Conservation (phyloP, 2,888 invertebrate species). For the Baronia brevicornis region DNA sequence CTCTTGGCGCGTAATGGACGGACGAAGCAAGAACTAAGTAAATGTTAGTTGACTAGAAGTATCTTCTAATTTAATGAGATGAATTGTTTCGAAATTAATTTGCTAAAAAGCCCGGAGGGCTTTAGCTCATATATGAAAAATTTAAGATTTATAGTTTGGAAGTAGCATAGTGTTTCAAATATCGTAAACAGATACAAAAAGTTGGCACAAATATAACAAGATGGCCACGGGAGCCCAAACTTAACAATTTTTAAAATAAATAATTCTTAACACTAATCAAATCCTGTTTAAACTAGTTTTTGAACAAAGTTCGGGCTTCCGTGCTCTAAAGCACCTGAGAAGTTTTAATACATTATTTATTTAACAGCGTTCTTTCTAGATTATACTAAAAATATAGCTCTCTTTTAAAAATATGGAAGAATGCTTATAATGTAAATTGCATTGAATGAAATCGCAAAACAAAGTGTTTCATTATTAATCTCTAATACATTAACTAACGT, state of each 20-base stretch:
- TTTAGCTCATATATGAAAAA: no score
- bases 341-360: conserved; percentile 38
- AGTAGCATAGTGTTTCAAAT: no score
- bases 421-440: conserved; percentile 50
- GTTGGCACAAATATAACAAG: conserved; percentile 62
- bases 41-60: no score
- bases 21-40: no score
- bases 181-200: no score
- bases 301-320: conserved; percentile 44
- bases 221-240: conserved; percentile 45
- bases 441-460: conserved; percentile 36
- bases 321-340: conserved; percentile 58
- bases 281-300: conserved; percentile 51
- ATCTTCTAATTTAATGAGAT: no score
- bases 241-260: conserved; percentile 44
- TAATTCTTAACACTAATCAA: conserved; percentile 58
- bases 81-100: no score
- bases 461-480: conserved; percentile 26
- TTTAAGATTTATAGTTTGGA: no score
- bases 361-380: conserved; percentile 23
- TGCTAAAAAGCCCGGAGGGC: no score
- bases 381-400: conserved; percentile 51
- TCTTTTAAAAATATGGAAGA: conserved; percentile 56
- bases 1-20: no score
- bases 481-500: conserved; percentile 46